Base-by-base conservation (phyloP, 2,888 invertebrate species). In the Pseudolycoriella hygida region DNA sequence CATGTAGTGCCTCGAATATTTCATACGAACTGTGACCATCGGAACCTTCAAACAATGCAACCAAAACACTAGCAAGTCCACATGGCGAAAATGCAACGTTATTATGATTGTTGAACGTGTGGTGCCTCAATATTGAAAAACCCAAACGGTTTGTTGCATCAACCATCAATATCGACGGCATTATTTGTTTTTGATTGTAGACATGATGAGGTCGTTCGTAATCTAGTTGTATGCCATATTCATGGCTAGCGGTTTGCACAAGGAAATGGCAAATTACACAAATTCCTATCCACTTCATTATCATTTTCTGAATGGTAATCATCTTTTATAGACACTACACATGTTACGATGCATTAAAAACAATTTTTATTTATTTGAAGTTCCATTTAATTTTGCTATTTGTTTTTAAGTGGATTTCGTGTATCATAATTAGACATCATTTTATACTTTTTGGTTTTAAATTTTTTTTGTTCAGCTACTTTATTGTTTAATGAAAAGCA, bases 61-160 rank as follows among this genome's bases (percentile, higher is more conserved):
- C 74, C 53, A 87, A 64, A 19, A 87, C 83, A 53, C 85, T 85
- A 56, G 80, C 76, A 48, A 84, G 67, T 3, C 87, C 86, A 51
- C 86, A 84, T 10, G 87, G 87, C 0, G 87, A 87, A 58, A 87
- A 80, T 3, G 85, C 87, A 45, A 86, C 79, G 61, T 87, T 88
- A 58, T 80, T 80, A 42, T 76, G 74, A 61, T 80, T 81, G 54
- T 76, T 68, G 61, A 76, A 74, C 56, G 79, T 77, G 55, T 80
- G 80, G 60, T 76, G 74, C 54, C 78, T 69, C 1, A 87, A 68
- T 53, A 82, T 70, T 59, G 75, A 74, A 50, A 80, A 66, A 45
- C 79, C 77, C 51, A 82, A 71, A 57, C 77, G 76, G 60, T 87
- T 87, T 39, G 83, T 77, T 34, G 81, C 73, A 57, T 86, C 85